Conservation (phyloP, 2,797 vertebrate genomes). For the Myotis findleyi region DNA sequence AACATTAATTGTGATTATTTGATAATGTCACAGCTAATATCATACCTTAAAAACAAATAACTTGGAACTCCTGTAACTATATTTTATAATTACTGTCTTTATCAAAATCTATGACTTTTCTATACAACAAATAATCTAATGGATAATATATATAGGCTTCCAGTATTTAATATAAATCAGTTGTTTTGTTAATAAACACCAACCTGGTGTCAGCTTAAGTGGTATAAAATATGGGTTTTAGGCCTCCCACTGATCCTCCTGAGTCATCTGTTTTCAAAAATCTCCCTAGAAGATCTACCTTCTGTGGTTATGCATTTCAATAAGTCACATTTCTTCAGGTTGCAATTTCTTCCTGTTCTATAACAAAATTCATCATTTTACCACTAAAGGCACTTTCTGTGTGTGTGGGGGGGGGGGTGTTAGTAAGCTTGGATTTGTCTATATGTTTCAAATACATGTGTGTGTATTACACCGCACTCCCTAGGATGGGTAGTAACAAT, state of each 20-base stretch:
- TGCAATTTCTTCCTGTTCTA: not conserved
- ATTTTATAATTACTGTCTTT: not conserved
- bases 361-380: slow-evolving; percentile 3
- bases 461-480: not conserved
- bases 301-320: not conserved
- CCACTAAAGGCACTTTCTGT: not conserved
- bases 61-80: not conserved
- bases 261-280: not conserved
- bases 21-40: not conserved
- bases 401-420: not conserved
- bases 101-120: not conserved
- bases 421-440: not conserved
- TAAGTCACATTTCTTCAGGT: not conserved
- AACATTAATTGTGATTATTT: not conserved
- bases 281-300: not conserved
- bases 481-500: fast-evolving
- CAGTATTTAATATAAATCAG: not conserved
- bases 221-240: not conserved
- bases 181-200: not conserved
- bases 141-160: not conserved
- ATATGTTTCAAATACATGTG: not conserved
- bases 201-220: not conserved
- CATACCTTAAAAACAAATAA: not conserved
- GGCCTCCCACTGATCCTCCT: not conserved
- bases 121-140: not conserved